Evolutionary conservation across 2,797 vertebrate genomes (phyloP), one percentile per base, ranked within the genome.

Genomic region (Gymnodraco acuticeps): DNA sequence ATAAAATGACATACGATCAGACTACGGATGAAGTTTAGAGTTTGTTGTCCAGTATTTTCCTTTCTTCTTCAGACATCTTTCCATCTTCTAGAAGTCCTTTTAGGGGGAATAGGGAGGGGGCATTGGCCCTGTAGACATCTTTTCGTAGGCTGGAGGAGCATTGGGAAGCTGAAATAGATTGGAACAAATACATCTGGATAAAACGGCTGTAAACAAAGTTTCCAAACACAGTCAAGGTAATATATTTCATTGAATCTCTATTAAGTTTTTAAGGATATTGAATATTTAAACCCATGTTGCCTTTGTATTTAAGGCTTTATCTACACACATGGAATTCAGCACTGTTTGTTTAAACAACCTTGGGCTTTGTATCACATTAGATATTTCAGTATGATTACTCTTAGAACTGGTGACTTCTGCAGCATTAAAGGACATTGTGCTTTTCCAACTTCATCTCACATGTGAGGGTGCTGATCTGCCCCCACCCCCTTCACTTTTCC

Each of bases 141-240:
- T 98, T 73, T 98, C 97, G 70, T 99, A 99, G 70, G 97, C 95
- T 64, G 97, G 98, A 65, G 97, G 98, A 70, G 97, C 97, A 54
- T 96, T 96, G 3, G 98, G 96, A 73, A 96, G 84, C 98, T 99
- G 93, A 77, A 91, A 72, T 50, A 73, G 27, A 87, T 60, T 3
- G 12, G 7, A 45, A 75, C 14, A 73, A 70, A 77, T 27, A 1
- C 4, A 77, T 67, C 1, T 0, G 70, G 74, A 77, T 69, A 0
- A 74, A 59, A 58, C 1, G 1, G 1, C 13, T 64, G 7, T n/a
- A 33, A 10, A 10, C 19, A 9, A 45, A 1, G 31, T 14, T 27
- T 11, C 51, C 5, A 14, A 2, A 54, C 10, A 13, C 13, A 63
- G 15, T 43, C 3, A 12, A 12, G 41, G 10, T 66, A 4, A 14